Conservation (phyloP, 1,140 invertebrate species). For the Psilanteris sp. region DNA sequence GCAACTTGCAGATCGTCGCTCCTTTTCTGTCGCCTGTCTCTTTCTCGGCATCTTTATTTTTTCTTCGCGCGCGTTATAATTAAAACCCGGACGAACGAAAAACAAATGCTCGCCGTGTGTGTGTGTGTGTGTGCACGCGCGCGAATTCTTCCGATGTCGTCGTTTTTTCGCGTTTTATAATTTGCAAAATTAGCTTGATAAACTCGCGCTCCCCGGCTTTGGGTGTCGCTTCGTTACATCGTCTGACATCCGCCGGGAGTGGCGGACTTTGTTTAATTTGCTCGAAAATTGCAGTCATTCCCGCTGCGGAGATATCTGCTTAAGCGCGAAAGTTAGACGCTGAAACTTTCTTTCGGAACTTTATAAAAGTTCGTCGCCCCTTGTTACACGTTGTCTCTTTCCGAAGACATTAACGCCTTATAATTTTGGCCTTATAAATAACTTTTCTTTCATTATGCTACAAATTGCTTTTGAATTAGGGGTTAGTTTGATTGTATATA, state of each 20-base stretch:
- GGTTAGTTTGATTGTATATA: too few relatives aligned
- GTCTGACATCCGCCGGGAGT: constrained; percentile 27
- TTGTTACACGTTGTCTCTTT: constrained; percentile 31
- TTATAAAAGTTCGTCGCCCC: constrained; percentile 19
- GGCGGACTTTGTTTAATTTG: constrained; percentile 63
- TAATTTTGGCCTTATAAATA: constrained; percentile 26
- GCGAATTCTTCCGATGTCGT: constrained; percentile 15
- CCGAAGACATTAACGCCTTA: constrained; percentile 29
- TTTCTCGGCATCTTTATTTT: background rate
- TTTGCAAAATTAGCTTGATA: constrained; percentile 58
- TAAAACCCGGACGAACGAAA: constrained; percentile 52
- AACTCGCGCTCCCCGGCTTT: constrained; percentile 35
- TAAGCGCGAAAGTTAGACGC: constrained; percentile 42
- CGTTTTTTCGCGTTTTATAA: constrained; percentile 41
- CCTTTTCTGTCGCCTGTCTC: background rate
- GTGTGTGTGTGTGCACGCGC: too few relatives aligned
- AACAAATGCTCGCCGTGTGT: constrained; percentile 52
- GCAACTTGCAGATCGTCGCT: background rate
- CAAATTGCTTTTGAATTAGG: constrained; percentile 3
- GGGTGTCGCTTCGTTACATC: constrained; percentile 51
- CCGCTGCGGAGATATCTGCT: constrained; percentile 31
- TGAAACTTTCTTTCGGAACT: constrained; percentile 42
- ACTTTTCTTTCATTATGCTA: constrained; percentile 1
- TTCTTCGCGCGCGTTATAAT: constrained; percentile 19
- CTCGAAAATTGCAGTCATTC: constrained; percentile 64